Base-by-base conservation (phyloP, 2,797 vertebrate genomes). In the Tapirus indicus region DNA sequence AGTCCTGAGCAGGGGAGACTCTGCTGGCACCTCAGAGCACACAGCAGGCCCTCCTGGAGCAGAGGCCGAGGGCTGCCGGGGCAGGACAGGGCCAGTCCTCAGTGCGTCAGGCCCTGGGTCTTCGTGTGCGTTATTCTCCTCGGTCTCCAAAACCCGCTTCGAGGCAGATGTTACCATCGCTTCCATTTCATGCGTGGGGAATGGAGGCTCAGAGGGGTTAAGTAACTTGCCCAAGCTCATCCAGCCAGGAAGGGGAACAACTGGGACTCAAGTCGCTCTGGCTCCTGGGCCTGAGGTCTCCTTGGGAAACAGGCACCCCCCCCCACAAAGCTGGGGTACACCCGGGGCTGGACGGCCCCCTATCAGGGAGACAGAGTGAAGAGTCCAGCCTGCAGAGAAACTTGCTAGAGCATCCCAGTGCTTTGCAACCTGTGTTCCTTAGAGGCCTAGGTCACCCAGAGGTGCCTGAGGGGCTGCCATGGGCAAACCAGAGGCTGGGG, bases 101-200 rank as follows among this genome's bases (percentile, higher is more conserved):
- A 7, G 3, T 5, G 35, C 5, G 11, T 74, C 13, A 27, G 82
- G 69, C 60, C 64, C 38, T 38, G 38, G 38, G 38, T 38, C 38
- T 38, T 38, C 38, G 38, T 38, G 38, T 38, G 6, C 44, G 7
- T 13, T 17, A 47, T 14, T 47, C 89, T 7, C 32, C 25, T 35
- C 6, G 3, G 27, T 58, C 85, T 71, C 77, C 20, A 5, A 17
- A 27, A 38, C n/a, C 14, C 12, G 7, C 78, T 54, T 35, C 1
- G 0, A 56, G 38, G 44, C 5, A 23, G 52, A 23, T 0, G 0
- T 52, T 4, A 17, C 1, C 35, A 60, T 6, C 0, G 2, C 27
- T 64, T 27, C 68, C 77, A 2, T 56, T 77, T n/a, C 52, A 32
- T 7, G 58, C 66, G 11, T 11, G 20, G 23, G 11, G 14, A 66